Evolutionary conservation across 2,113 vertebrate genomes (phyloP).

Genomic region (Sylvietta virens): DNA sequence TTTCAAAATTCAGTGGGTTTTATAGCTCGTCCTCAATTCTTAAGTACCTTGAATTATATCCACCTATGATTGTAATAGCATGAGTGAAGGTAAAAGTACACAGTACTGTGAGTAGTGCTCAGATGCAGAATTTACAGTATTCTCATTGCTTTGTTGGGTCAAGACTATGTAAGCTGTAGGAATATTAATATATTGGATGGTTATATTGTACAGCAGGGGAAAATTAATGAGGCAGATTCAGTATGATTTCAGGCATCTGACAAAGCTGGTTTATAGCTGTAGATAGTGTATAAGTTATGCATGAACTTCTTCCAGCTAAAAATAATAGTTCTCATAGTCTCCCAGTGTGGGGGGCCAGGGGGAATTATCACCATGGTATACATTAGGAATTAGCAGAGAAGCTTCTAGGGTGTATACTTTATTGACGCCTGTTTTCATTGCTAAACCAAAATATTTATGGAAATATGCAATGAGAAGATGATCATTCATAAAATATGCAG

Average conservation of each 20-base stretch:
- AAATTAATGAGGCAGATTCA: constrained; percentile 57
- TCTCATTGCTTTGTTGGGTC: constrained; percentile 37
- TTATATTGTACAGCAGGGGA: background rate
- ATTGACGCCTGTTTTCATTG: constrained; percentile 34
- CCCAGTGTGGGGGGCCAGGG: background rate
- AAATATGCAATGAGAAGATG: constrained; percentile 30
- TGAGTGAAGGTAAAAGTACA: constrained; percentile 61
- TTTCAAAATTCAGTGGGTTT: constrained; percentile 40
- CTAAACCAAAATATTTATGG: constrained; percentile 60
- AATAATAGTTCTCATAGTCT: constrained; percentile 10
- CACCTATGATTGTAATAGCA: constrained; percentile 16
- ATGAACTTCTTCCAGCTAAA: constrained; percentile 31
- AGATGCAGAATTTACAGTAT: background rate
- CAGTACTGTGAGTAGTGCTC: background rate
- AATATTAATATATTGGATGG: constrained; percentile 67
- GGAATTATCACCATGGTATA: background rate
- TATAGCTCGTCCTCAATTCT: background rate
- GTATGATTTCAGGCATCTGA: constrained; percentile 39
- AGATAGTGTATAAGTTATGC: background rate
- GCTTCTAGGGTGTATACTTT: constrained; percentile 7
- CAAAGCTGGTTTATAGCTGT: constrained; percentile 37
- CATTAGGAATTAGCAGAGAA: constrained; percentile 30
- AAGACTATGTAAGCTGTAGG: constrained; percentile 60
- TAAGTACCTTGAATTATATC: constrained; percentile 59
- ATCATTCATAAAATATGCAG: constrained; percentile 47